Percentiles rank a stretch among this genome's conserved stretches.
phyloP scores from a whole-genome alignment of 2,888 invertebrate species.

The Axea sp. region DNA sequence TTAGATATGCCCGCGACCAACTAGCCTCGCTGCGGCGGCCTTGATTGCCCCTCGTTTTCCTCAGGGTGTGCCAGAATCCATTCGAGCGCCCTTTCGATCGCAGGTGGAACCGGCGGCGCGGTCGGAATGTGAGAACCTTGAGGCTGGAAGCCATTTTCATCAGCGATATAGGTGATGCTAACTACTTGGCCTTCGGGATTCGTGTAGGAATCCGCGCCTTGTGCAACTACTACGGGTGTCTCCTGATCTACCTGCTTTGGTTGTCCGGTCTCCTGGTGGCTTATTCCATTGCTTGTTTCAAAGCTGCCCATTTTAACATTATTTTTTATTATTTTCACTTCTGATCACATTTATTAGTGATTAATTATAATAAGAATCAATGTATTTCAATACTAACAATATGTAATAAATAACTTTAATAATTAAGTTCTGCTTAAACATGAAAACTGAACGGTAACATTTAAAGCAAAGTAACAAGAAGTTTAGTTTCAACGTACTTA shows the following conservation, averaged over 20 bases:
- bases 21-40: constrained; percentile 61
- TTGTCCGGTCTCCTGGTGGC: constrained; percentile 78
- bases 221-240: constrained; percentile 77
- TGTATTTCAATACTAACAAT: no score
- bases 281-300: constrained; percentile 80
- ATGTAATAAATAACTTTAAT: no score
- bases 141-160: constrained; percentile 78
- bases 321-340: constrained; percentile 5
- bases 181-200: constrained; percentile 79
- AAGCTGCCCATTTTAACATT: constrained; percentile 70
- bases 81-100: constrained; percentile 78
- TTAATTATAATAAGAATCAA: no score
- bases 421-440: no score
- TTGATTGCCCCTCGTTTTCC: constrained; percentile 72
- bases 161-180: constrained; percentile 77
- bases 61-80: constrained; percentile 79
- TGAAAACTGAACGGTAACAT: no score
- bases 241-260: constrained; percentile 77
- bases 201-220: constrained; percentile 78
- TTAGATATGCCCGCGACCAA: constrained; percentile 40
- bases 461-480: no score
- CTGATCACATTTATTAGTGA: no score
- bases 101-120: constrained; percentile 78
- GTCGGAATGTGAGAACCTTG: constrained; percentile 79
- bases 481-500: constrained; percentile 76